phyloP scores from a whole-genome alignment of 2,113 vertebrate species.

The Atractosteus spatula region DNA sequence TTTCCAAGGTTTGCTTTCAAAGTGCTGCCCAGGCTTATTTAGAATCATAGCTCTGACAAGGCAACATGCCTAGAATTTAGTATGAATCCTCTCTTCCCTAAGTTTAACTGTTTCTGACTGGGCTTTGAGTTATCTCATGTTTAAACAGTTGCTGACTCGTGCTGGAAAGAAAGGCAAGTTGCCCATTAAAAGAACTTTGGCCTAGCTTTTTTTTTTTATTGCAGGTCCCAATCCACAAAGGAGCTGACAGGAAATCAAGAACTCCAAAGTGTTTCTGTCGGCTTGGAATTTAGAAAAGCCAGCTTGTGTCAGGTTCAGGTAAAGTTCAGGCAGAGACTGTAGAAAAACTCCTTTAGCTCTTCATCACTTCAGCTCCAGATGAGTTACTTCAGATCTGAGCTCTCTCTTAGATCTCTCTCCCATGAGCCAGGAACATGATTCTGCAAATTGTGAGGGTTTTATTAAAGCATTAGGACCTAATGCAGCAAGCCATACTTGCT shows the following conservation, averaged over 20 bases:
- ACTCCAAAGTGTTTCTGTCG: conserved; percentile 1
- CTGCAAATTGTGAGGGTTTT: neutral
- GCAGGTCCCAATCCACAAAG: neutral
- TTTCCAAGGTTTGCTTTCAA: too few species aligned
- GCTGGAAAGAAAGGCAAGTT: neutral
- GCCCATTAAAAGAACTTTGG: conserved; percentile 10
- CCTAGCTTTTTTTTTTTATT: neutral
- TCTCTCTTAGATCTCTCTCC: neutral
- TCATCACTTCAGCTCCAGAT: neutral
- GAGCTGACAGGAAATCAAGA: neutral
- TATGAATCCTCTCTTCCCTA: neutral
- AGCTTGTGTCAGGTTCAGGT: conserved; percentile 1
- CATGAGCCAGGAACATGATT: neutral
- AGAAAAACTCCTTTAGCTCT: conserved; percentile 1
- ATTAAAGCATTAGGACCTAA: neutral
- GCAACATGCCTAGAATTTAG: neutral
- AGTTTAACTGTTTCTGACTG: neutral
- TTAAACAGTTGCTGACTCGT: neutral
- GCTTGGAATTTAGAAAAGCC: conserved; percentile 6
- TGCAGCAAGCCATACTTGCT: neutral
- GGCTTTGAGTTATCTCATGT: neutral
- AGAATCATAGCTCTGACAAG: neutral
- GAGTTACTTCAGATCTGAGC: neutral
- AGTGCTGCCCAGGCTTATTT: too few species aligned
- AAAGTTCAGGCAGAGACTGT: conserved; percentile 2